phyloP scores from a whole-genome alignment of 1,140 invertebrate genomes.

The Papilio glaucus region DNA sequence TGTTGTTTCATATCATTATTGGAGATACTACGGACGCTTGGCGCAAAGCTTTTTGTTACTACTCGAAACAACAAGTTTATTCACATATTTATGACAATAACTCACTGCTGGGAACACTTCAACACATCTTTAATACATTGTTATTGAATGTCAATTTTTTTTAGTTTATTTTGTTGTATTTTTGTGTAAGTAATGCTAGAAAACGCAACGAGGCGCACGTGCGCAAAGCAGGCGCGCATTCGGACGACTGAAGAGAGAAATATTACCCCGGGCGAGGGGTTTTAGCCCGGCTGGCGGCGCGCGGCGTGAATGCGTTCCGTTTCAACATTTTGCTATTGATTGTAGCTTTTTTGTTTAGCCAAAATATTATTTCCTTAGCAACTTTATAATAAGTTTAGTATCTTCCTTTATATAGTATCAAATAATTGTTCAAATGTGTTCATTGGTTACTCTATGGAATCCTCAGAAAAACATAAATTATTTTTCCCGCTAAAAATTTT shows the following conservation, averaged over 20 bases:
- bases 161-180: slow-evolving; percentile 76
- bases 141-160: slow-evolving; percentile 51
- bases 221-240: slow-evolving; percentile 53
- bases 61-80: slow-evolving; percentile 50
- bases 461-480: neutral
- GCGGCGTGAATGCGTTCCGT: slow-evolving; percentile 64
- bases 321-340: slow-evolving; percentile 57
- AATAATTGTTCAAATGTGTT: neutral
- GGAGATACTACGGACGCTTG: slow-evolving; percentile 61
- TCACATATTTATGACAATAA: slow-evolving; percentile 56
- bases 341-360: slow-evolving; percentile 40
- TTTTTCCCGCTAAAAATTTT: slow-evolving; percentile 27
- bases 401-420: neutral
- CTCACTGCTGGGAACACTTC: slow-evolving; percentile 49
- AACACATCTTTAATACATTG: slow-evolving; percentile 57
- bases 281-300: slow-evolving; percentile 69
- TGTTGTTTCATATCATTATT: slow-evolving; percentile 77
- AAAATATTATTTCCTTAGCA: slow-evolving; percentile 27
- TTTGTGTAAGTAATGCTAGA: slow-evolving; percentile 43
- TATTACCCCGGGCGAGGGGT: slow-evolving; percentile 65
- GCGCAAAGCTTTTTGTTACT: slow-evolving; percentile 58
- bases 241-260: slow-evolving; percentile 57
- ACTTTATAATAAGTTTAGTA: slow-evolving; percentile 15
- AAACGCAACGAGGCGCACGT: slow-evolving; percentile 24
- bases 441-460: neutral